A percentile compares a stretch with the other conserved stretches of the same genome.
These are phyloP conservation scores for Catocala fraxini DNA, from an alignment of 2,888 invertebrate species.

Conservation along the genomic window DNA sequence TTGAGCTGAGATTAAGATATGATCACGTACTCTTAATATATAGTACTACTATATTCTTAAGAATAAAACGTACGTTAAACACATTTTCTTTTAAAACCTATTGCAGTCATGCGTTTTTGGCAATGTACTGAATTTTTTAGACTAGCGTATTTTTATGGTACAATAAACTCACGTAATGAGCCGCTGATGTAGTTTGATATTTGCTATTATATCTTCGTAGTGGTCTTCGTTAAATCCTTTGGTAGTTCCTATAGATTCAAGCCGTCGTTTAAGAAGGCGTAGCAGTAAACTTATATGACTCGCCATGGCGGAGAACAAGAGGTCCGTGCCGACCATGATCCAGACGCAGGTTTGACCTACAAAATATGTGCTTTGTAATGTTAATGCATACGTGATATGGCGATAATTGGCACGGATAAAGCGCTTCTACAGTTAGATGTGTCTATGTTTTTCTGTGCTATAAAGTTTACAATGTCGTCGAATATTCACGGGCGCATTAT, in stretches of 20 bases:
- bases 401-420: conserved; percentile 11
- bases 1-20: neutral
- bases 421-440: conserved; percentile 9
- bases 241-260: conserved; percentile 61
- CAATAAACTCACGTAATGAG: conserved; percentile 69
- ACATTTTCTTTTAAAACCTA: too few relatives aligned
- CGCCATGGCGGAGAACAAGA: conserved; percentile 79
- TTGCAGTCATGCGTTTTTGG: too few relatives aligned
- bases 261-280: conserved; percentile 68
- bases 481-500: too few relatives aligned
- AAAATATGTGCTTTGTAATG: conserved; percentile 15
- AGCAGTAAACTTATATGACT: conserved; percentile 78
- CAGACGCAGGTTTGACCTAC: conserved; percentile 79
- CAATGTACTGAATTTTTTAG: too few relatives aligned
- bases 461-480: neutral
- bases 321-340: conserved; percentile 79
- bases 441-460: conserved; percentile 2
- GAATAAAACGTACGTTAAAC: too few relatives aligned
- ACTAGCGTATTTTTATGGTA: neutral
- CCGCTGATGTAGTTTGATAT: conserved; percentile 78
- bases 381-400: conserved; percentile 8
- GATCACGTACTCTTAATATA: neutral
- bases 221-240: conserved; percentile 63
- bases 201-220: conserved; percentile 68
- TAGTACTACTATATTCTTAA: too few relatives aligned